Evolutionary conservation across 2,797 vertebrate genomes (phyloP).

Genomic region (Diplodus puntazzo): DNA sequence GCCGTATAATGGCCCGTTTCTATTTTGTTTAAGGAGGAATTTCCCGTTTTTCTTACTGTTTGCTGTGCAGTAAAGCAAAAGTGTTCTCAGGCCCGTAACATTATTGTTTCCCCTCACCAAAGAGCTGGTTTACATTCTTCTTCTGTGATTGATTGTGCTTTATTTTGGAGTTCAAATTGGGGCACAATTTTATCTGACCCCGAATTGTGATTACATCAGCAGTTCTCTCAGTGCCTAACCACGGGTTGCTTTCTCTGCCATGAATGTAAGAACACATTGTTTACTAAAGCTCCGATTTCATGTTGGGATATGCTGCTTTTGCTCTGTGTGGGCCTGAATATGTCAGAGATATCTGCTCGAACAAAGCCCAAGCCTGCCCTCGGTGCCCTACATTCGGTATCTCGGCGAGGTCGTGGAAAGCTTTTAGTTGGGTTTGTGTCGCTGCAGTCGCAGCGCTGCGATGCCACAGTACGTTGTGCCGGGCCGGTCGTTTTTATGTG

Average conservation of each 20-base stretch:
- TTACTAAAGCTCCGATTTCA: constrained; percentile 54
- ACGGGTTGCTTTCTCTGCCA: constrained; percentile 32
- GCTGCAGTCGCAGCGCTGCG: constrained; percentile 29
- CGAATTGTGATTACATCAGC: constrained; percentile 36
- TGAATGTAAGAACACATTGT: constrained; percentile 44
- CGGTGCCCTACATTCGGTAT: constrained; percentile 34
- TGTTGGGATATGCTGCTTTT: constrained; percentile 45
- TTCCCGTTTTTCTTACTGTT: constrained; percentile 43
- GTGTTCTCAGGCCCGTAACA: constrained; percentile 9
- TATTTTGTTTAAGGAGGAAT: constrained; percentile 38
- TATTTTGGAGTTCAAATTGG: constrained; percentile 52
- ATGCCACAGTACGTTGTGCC: constrained; percentile 6
- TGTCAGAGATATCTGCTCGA: constrained; percentile 55
- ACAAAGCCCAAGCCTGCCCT: constrained; percentile 59
- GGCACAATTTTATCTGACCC: constrained; percentile 48
- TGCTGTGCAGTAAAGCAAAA: constrained; percentile 9
- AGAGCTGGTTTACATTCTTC: constrained; percentile 37
- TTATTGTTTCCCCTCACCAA: constrained; percentile 31
- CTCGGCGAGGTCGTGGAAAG: constrained; percentile 2
- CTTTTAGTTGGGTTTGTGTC: neutral
- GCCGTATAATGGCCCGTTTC: constrained; percentile 22
- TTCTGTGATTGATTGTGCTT: constrained; percentile 37
- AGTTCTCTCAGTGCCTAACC: constrained; percentile 7
- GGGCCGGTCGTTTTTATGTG: neutral
- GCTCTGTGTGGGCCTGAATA: constrained; percentile 23